phyloP scores from a whole-genome alignment of 2,113 vertebrate species.

The Colinus virginianus region DNA sequence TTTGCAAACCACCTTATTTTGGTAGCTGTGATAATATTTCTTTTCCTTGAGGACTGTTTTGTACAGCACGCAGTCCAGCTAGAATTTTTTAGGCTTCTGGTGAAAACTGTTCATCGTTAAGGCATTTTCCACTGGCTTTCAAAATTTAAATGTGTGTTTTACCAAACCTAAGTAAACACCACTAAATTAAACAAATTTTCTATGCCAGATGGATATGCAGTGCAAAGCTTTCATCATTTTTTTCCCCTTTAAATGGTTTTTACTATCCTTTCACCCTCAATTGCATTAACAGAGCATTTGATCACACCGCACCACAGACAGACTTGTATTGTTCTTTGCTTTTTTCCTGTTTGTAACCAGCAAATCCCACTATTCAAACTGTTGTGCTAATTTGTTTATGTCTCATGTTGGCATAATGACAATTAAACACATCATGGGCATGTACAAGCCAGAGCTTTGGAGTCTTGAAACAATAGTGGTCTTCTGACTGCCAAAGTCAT shows the following conservation, averaged over 20 bases:
- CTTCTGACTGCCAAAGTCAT: slow-evolving; percentile 15
- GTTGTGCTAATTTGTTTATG: slow-evolving; percentile 46
- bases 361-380: slow-evolving; percentile 2
- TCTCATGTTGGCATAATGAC: slow-evolving; percentile 20
- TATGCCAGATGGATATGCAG: neutral
- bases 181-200: slow-evolving; percentile 8
- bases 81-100: neutral
- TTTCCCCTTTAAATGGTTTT: neutral
- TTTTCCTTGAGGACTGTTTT: slow-evolving; percentile 11
- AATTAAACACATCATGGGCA: slow-evolving; percentile 19
- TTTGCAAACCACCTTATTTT: slow-evolving; percentile 27
- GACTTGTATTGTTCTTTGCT: neutral
- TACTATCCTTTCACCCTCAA: neutral
- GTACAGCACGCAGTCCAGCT: neutral
- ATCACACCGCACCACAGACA: neutral
- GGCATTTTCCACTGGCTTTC: slow-evolving; percentile 39
- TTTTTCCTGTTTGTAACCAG: slow-evolving; percentile 18
- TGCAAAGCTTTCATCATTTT: neutral
- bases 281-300: neutral
- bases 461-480: neutral
- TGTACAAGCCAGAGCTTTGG: slow-evolving; percentile 1
- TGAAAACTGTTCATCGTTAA: neutral
- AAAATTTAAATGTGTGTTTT: neutral
- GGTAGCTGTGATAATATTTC: slow-evolving; percentile 56
- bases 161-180: slow-evolving; percentile 37